These are phyloP conservation scores for Pseudomyrmex cubaensis DNA, from an alignment of 1,140 invertebrate species.

Conservation along the genomic window DNA sequence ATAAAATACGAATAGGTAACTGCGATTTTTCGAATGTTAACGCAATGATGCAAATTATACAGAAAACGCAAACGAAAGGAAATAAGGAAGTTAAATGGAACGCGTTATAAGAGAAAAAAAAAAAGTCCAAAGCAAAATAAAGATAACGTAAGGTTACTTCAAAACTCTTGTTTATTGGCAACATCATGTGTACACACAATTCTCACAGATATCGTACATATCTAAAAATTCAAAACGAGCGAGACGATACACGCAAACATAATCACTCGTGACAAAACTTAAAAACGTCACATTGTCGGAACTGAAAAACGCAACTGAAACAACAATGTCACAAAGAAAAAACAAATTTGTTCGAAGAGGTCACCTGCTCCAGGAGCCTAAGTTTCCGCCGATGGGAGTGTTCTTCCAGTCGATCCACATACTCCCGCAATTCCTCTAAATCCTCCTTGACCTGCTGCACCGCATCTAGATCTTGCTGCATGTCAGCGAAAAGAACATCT, in stretches of 20 bases:
- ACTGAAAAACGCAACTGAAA: conserved; percentile 29
- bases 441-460: conserved; percentile 97
- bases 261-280: background rate
- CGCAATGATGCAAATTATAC: no score
- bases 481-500: conserved; percentile 45
- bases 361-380: conserved; percentile 94
- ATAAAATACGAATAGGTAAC: no score
- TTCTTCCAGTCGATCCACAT: conserved; percentile 95
- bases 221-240: background rate
- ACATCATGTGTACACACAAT: background rate
- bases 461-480: conserved; percentile 93
- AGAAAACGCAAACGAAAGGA: no score
- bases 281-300: background rate
- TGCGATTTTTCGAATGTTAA: no score
- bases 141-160: conserved; percentile 13
- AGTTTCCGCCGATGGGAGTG: conserved; percentile 94
- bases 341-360: conserved; percentile 22
- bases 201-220: background rate
- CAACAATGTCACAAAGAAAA: background rate
- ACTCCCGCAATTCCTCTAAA: conserved; percentile 95
- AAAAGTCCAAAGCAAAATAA: conserved; percentile 25
- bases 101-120: conserved; percentile 15
- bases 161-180: conserved; percentile 23
- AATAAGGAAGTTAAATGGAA: background rate
- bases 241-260: background rate